Evolutionary conservation across 1,140 invertebrate species (phyloP), one percentile per base, ranked within the genome.

Genomic region (Zaprionus africanus): DNA sequence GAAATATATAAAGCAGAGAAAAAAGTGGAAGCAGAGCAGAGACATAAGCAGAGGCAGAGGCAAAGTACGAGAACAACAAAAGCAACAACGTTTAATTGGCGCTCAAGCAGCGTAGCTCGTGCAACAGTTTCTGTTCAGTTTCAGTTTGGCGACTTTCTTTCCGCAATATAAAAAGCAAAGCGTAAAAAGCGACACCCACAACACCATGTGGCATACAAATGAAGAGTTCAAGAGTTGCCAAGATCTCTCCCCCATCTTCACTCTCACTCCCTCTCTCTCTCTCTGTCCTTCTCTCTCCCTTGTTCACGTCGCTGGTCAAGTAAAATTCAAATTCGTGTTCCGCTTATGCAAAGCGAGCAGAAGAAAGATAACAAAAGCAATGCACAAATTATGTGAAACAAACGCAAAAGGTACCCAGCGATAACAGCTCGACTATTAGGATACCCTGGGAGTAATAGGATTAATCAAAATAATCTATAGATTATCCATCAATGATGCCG

Each of bases 311-410:
- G 17, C 46, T 65, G 60, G 56, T 46, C 61, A 56, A 38, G 34
- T 22, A 65, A 71, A 71, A 71, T 65, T 64, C 19, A 66, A 76
- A 65, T 65, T 64, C 31, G 69, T 49, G 38, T 62, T 69, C 54
- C 58, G 69, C 69, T 76, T 76, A 72, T 72, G 68, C 71, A 76
- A 76, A 72, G 64, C 70, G 22, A 59, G 54, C 54, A n/a, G 26
- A 59, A 28, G 19, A 59, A 57, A 19, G n/a, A 71, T 71, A 56
- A 76, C 74, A 76, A 76, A 72, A 54, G 74, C 59, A 65, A 62
- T 76, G 68, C 69, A 72, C 62, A 66, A 72, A 72, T 71, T 71
- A 76, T 76, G 73, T 71, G 73, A 76, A 76, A 22, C 56, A 60
- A 53, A 38, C 3, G 22, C n/a, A 65, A 15, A 36, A 38, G 5